These are phyloP conservation scores for Oreotrochilus melanogaster DNA, from an alignment of 2,113 vertebrate species.

Conservation along the genomic window DNA sequence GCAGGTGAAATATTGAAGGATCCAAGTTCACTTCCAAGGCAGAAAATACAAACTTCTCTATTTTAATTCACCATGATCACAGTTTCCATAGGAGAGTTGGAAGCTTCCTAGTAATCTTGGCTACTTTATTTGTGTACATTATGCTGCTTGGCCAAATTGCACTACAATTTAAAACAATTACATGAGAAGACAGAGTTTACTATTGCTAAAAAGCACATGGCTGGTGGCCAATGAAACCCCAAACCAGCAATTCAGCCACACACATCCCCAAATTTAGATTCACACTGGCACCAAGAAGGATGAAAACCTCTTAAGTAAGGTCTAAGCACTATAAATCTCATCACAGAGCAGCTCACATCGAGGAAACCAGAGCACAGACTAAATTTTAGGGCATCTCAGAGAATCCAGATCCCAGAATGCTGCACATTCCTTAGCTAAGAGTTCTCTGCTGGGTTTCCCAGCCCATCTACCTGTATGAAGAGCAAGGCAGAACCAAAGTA, in stretches of 20 bases:
- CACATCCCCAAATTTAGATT: neutral
- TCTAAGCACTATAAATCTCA: neutral
- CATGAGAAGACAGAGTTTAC: neutral
- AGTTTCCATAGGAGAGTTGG: neutral
- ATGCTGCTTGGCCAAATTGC: neutral
- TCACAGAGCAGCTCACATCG: rapidly evolving
- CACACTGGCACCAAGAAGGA: rapidly evolving
- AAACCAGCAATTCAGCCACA: neutral
- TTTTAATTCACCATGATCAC: neutral
- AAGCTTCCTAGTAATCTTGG: neutral
- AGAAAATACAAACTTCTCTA: neutral
- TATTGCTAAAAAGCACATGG: neutral
- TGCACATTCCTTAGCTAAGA: neutral
- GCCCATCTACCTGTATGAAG: neutral
- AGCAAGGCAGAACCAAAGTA: neutral
- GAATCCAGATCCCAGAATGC: neutral
- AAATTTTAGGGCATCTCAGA: neutral
- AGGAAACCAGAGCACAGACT: rapidly evolving
- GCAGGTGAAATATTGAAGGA: neutral
- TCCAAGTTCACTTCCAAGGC: neutral
- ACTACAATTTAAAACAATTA: neutral
- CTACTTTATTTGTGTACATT: rapidly evolving
- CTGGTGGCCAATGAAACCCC: neutral
- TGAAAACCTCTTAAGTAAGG: neutral
- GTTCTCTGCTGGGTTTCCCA: neutral